A percentile compares a stretch with the other conserved stretches of the same genome.
These are phyloP conservation scores for Latrodectus elegans DNA, from an alignment of 2,888 invertebrate genomes.

Conservation along the genomic window DNA sequence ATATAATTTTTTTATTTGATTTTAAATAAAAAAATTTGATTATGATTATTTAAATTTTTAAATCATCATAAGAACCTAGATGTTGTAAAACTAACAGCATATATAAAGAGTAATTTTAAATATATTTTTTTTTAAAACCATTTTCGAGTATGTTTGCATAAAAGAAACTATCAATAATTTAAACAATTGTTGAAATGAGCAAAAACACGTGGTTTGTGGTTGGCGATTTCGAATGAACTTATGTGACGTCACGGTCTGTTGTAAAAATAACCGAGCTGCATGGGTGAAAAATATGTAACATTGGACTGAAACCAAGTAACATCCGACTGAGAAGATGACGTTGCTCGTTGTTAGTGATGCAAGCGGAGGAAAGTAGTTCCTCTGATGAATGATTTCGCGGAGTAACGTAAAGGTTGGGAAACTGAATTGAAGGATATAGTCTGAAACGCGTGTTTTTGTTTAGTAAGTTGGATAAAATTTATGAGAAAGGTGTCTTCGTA, in stretches of 20 bases:
- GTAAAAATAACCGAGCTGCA: constrained; percentile 14
- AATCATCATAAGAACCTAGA: too few species aligned
- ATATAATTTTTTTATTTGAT: too few species aligned
- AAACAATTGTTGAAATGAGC: neutral
- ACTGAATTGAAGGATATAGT: neutral
- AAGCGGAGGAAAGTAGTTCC: neutral
- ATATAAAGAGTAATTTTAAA: too few species aligned
- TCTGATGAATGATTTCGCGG: neutral
- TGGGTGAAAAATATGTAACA: neutral
- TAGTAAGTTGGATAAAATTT: neutral
- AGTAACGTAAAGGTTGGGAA: neutral
- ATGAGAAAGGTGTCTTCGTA: neutral
- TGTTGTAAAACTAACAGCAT: too few species aligned
- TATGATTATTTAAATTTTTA: too few species aligned
- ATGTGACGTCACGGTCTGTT: constrained; percentile 10
- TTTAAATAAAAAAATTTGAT: too few species aligned
- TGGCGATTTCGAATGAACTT: neutral
- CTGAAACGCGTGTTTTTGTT: neutral
- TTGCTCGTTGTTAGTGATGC: neutral
- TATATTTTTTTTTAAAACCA: too few species aligned
- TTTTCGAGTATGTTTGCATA: too few species aligned
- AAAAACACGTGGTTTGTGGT: constrained; percentile 17
- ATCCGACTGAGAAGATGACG: neutral
- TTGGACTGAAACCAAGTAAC: neutral
- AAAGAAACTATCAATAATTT: too few species aligned